These are phyloP conservation scores for Xyliphius kryptos DNA, from an alignment of 2,113 vertebrate genomes.

Conservation along the genomic window DNA sequence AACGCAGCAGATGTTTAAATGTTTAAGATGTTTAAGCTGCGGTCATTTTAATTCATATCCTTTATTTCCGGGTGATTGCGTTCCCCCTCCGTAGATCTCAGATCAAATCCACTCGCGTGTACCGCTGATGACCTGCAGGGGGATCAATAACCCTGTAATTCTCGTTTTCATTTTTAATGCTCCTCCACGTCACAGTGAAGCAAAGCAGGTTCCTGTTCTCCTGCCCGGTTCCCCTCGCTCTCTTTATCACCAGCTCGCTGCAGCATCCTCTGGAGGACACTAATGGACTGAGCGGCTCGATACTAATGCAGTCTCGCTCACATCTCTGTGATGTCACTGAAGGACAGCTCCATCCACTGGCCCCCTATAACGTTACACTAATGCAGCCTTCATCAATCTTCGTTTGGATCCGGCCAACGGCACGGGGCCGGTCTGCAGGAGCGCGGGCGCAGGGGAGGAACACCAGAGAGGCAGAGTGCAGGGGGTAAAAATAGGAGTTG, in stretches of 20 bases:
- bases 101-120: too few relatives aligned
- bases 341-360: conserved; percentile 72
- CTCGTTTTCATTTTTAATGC: too few relatives aligned
- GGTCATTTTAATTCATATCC: too few relatives aligned
- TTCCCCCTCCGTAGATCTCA: too few relatives aligned
- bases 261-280: conserved; percentile 74
- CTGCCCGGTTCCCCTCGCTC: not conserved
- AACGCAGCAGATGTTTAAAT: too few relatives aligned
- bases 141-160: too few relatives aligned
- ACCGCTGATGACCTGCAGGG: too few relatives aligned
- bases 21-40: too few relatives aligned
- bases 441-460: not conserved
- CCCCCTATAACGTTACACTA: conserved; percentile 79
- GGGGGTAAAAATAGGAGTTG: too few relatives aligned
- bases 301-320: conserved; percentile 76
- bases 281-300: conserved; percentile 75
- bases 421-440: not conserved
- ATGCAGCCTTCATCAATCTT: conserved; percentile 81
- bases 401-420: conserved; percentile 56
- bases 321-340: conserved; percentile 71
- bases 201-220: not conserved
- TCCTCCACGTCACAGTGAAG: too few relatives aligned
- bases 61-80: too few relatives aligned
- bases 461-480: too few relatives aligned
- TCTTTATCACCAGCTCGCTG: not conserved